Evolutionary conservation across 2,888 invertebrate species (phyloP), one percentile per base, ranked within the genome.

Genomic region (Calliopum simillimum): DNA sequence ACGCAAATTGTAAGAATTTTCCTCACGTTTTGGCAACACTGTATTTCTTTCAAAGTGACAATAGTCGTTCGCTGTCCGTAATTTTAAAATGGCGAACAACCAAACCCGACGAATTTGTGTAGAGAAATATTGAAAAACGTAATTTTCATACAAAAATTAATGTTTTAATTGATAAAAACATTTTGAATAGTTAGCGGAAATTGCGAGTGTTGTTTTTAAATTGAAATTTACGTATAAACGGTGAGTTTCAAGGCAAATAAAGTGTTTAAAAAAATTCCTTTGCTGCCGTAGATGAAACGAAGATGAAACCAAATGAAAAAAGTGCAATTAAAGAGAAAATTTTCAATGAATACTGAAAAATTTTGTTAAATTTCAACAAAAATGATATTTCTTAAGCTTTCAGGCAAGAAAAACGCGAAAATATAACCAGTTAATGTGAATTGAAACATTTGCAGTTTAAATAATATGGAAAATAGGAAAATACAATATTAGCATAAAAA

Each of bases 31-130:
- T n/a, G n/a, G n/a, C n/a, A n/a, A n/a, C n/a, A n/a, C n/a, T n/a
- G n/a, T n/a, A n/a, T n/a, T n/a, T n/a, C n/a, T n/a, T n/a, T n/a
- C n/a, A n/a, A n/a, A n/a, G n/a, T n/a, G n/a, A n/a, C n/a, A n/a
- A n/a, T n/a, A n/a, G n/a, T n/a, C n/a, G n/a, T n/a, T n/a, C n/a
- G n/a, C n/a, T n/a, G n/a, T n/a, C n/a, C n/a, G n/a, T 70, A 59
- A 69, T 71, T 72, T 74, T 77, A 80, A 80, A 80, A 80, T 80
- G 80, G 80, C 79, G 79, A 76, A 76, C 76, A 75, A 78, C 76
- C 76, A 78, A 76, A 78, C 41, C 71, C 75, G 76, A 77, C 75
- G 58, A 49, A 49, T 67, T 58, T 23, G 58, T 59, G 16, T 76
- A 76, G 73, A 76, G 75, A 78, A 76, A 33, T 8, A 3, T 33